Conservation (phyloP, 2,113 vertebrate genomes). For the Microtus oregoni region DNA sequence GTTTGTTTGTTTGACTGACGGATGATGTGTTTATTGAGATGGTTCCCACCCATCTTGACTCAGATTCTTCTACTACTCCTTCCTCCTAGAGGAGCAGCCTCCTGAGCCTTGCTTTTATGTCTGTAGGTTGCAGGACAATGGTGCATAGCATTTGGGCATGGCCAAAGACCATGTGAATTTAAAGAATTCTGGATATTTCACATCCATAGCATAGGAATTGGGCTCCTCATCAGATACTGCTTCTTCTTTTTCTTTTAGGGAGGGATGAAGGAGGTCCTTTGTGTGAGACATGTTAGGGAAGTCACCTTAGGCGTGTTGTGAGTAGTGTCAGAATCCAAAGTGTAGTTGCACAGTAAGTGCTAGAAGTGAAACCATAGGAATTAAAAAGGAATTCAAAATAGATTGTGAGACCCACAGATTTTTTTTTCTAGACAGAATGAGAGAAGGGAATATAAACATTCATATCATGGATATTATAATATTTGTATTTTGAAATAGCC, state of each 20-base stretch:
- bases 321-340: neutral
- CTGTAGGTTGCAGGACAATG: neutral
- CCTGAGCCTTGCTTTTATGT: neutral
- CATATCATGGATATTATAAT: neutral
- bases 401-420: neutral
- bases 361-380: neutral
- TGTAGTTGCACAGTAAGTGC: neutral
- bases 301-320: neutral
- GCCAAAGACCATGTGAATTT: neutral
- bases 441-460: neutral
- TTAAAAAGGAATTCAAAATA: constrained; percentile 24
- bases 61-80: neutral
- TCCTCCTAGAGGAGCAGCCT: neutral
- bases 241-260: neutral
- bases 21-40: neutral
- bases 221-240: neutral
- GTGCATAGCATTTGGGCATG: neutral
- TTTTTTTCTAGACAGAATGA: neutral
- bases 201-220: neutral
- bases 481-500: constrained; percentile 1
- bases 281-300: neutral
- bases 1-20: neutral
- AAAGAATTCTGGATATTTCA: neutral
- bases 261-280: neutral
- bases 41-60: neutral